Conservation (phyloP, 2,113 vertebrate genomes). For the Charadrius vociferus region DNA sequence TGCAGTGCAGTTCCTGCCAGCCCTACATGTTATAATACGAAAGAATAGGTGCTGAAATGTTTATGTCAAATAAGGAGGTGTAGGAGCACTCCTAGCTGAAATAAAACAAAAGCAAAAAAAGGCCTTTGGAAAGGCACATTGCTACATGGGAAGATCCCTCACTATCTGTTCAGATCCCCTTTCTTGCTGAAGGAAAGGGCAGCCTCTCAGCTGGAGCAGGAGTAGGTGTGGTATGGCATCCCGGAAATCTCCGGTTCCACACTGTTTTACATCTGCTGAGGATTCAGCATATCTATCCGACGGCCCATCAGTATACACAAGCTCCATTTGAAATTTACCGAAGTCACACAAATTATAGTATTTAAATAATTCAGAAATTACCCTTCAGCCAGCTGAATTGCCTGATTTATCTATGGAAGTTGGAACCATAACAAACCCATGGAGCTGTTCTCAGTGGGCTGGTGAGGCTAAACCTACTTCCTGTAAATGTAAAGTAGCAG, state of each 20-base stretch:
- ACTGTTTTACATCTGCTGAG: not conserved
- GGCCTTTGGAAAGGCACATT: not conserved
- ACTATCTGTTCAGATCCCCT: not conserved
- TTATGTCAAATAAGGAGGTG: not conserved
- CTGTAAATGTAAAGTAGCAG: constrained; percentile 24
- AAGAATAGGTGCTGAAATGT: not conserved
- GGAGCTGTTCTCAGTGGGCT: not conserved
- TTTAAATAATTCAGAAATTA: not conserved
- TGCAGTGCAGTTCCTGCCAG: not conserved
- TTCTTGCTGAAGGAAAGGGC: not conserved
- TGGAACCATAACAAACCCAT: not conserved
- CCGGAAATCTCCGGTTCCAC: not conserved
- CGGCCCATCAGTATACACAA: too few relatives aligned
- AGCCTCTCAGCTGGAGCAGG: not conserved
- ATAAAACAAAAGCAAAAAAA: not conserved
- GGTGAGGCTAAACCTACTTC: not conserved
- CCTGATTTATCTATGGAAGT: not conserved
- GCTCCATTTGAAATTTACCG: not conserved
- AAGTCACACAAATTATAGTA: not conserved
- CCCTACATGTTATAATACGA: not conserved
- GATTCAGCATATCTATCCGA: fast-evolving
- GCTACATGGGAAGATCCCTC: not conserved
- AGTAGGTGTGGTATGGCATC: fast-evolving
- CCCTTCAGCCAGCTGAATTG: not conserved
- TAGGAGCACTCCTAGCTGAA: not conserved